A percentile compares a stretch with the other conserved stretches of the same genome.
Evolutionary conservation across 2,888 invertebrate species (phyloP).

Genomic region (Ceriagrion tenellum): DNA sequence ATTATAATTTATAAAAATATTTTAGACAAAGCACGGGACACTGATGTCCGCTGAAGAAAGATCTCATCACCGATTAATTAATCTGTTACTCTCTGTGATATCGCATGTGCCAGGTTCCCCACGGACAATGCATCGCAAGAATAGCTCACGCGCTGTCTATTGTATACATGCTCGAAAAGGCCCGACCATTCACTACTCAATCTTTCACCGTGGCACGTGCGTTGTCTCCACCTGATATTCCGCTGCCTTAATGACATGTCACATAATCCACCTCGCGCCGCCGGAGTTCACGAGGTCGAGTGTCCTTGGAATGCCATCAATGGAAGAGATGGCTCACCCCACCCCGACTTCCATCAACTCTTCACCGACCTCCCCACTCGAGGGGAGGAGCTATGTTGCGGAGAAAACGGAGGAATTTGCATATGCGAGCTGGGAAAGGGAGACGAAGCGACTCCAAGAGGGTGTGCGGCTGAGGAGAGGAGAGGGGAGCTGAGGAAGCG

Average conservation of each 20-base stretch:
- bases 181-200: too few relatives aligned
- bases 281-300: neutral
- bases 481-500: neutral
- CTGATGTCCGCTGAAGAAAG: too few relatives aligned
- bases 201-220: too few relatives aligned
- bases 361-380: neutral
- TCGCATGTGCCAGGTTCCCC: too few relatives aligned
- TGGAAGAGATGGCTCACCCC: neutral
- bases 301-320: neutral
- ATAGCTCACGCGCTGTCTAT: too few relatives aligned
- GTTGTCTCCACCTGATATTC: too few relatives aligned
- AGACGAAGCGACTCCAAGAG: neutral
- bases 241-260: neutral
- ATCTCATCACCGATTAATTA: too few relatives aligned
- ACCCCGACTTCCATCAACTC: neutral
- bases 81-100: too few relatives aligned
- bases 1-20: too few relatives aligned
- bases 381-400: neutral
- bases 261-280: neutral
- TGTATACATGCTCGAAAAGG: too few relatives aligned
- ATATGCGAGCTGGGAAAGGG: neutral
- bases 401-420: neutral
- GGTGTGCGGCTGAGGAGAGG: neutral
- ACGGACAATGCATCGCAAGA: too few relatives aligned
- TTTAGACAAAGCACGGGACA: too few relatives aligned